A percentile compares a stretch with the other conserved stretches of the same genome.
phyloP scores from a whole-genome alignment of 2,888 invertebrate species.

The Polydrusus cervinus region DNA sequence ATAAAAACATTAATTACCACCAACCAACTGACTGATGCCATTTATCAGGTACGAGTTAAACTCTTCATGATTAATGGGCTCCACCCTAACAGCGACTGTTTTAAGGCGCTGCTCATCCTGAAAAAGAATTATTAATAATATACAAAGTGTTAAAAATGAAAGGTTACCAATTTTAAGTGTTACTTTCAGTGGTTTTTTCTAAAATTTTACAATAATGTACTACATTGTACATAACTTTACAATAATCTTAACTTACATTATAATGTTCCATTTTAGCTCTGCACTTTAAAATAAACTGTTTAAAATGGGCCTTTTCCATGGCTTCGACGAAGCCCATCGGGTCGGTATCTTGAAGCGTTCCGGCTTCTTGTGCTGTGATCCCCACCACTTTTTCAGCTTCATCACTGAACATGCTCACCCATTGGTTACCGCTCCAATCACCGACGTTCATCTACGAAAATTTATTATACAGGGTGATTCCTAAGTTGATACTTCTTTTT shows the following conservation, averaged over 20 bases:
- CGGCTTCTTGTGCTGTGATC: constrained; percentile 83
- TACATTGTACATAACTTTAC: too few species aligned
- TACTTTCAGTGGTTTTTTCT: too few species aligned
- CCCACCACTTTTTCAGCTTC: constrained; percentile 86
- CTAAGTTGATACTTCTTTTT: too few species aligned
- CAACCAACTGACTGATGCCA: constrained; percentile 56
- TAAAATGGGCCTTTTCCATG: constrained; percentile 85
- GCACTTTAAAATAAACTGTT: constrained; percentile 84
- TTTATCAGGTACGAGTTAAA: constrained; percentile 73
- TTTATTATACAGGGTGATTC: too few species aligned
- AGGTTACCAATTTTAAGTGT: too few species aligned
- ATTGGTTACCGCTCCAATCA: constrained; percentile 90
- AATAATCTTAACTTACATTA: constrained; percentile 78
- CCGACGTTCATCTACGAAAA: constrained; percentile 83
- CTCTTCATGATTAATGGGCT: constrained; percentile 84
- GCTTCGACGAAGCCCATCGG: constrained; percentile 79
- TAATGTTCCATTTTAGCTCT: constrained; percentile 93
- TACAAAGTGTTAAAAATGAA: too few species aligned
- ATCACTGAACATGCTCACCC: constrained; percentile 93
- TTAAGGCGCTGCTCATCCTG: constrained; percentile 89
- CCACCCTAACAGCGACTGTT: constrained; percentile 80
- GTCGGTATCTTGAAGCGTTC: constrained; percentile 81
- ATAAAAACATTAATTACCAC: constrained; percentile 3
- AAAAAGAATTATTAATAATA: constrained; percentile 60
- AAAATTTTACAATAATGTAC: too few species aligned